Evolutionary conservation across 1,140 invertebrate species (phyloP).

Genomic region (Brachionus rotundiformis): DNA sequence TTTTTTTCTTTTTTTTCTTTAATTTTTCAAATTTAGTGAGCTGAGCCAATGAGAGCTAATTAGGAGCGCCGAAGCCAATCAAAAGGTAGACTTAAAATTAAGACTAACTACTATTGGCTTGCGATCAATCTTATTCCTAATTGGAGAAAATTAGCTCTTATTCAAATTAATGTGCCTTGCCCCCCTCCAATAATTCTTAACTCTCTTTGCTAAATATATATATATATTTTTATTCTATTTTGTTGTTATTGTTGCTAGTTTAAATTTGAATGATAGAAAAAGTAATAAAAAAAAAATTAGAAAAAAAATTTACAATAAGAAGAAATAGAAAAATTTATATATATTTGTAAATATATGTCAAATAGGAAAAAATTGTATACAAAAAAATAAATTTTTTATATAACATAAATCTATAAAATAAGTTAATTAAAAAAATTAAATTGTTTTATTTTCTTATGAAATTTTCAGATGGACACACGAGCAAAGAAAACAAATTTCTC

Average conservation of each 20-base stretch:
- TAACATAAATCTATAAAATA: background rate
- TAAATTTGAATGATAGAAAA: conserved; percentile 15
- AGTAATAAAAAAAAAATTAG: conserved; percentile 48
- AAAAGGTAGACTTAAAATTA: background rate
- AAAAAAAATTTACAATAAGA: too few relatives aligned
- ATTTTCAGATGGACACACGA: background rate
- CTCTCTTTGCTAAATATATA: background rate
- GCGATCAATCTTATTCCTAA: background rate
- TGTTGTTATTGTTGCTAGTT: too few relatives aligned
- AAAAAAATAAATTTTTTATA: too few relatives aligned
- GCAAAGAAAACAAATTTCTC: conserved; percentile 19
- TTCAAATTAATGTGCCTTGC: background rate
- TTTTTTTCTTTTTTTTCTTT: background rate
- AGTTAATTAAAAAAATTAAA: background rate
- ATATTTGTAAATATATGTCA: conserved; percentile 19
- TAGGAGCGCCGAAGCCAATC: background rate
- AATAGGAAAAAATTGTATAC: too few relatives aligned
- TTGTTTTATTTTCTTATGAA: too few relatives aligned
- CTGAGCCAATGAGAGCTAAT: background rate
- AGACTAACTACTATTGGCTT: background rate
- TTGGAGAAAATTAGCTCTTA: conserved; percentile 45
- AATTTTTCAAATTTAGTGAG: background rate
- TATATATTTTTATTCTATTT: background rate
- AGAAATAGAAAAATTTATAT: too few relatives aligned
- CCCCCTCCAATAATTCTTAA: background rate